A percentile compares a stretch with the other conserved stretches of the same genome.
phyloP scores from a whole-genome alignment of 2,888 invertebrate species.

The Phaedon cochleariae region DNA sequence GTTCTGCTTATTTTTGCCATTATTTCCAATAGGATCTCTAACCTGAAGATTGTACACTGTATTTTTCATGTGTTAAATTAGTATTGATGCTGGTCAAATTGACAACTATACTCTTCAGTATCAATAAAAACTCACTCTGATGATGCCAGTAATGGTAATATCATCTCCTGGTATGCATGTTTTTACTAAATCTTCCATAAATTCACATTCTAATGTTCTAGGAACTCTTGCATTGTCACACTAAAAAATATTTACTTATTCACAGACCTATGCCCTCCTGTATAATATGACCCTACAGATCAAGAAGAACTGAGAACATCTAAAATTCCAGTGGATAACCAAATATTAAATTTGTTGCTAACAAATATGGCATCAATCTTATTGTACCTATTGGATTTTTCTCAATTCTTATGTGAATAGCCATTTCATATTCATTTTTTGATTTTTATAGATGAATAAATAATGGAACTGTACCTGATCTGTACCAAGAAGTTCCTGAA shows the following conservation, averaged over 20 bases:
- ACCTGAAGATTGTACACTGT: conserved; percentile 60
- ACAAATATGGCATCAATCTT: no score
- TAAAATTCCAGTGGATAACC: not conserved
- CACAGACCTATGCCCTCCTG: no score
- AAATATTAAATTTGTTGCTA: not conserved
- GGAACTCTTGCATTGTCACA: conserved; percentile 77
- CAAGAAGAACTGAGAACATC: not conserved
- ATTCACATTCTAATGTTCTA: conserved; percentile 84
- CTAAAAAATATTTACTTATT: conserved; percentile 58
- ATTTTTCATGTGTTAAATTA: not conserved
- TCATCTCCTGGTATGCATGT: conserved; percentile 89
- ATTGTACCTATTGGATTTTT: not conserved
- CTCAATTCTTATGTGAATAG: no score
- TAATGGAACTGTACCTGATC: conserved; percentile 71
- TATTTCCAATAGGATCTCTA: conserved; percentile 62
- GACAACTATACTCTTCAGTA: not conserved
- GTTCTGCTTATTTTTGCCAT: conserved; percentile 67
- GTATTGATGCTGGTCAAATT: not conserved
- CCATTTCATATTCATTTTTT: no score
- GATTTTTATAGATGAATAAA: not conserved
- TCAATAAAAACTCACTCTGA: conserved; percentile 68
- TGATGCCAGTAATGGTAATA: conserved; percentile 84
- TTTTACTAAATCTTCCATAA: conserved; percentile 84
- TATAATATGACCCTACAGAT: no score
- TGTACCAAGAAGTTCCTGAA: conserved; percentile 80